Percentiles rank a stretch among this genome's conserved stretches.
Evolutionary conservation across 2,797 vertebrate species (phyloP).

Genomic region (Darevskia nairensis): DNA sequence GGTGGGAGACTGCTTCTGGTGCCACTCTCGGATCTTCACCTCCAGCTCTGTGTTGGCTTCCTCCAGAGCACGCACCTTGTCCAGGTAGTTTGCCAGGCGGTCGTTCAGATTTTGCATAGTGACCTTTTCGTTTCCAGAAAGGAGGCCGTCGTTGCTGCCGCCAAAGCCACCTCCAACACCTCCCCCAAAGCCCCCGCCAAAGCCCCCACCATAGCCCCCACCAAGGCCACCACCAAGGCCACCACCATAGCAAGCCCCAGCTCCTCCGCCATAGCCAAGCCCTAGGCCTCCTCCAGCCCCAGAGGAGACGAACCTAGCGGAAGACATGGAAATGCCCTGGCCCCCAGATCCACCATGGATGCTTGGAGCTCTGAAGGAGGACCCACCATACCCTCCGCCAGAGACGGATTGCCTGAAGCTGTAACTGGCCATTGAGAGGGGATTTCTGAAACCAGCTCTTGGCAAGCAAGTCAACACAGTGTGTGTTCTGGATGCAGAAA

Average conservation of each 20-base stretch:
- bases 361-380: conserved; percentile 77
- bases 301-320: conserved; percentile 75
- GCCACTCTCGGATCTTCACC: conserved; percentile 81
- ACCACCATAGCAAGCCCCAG: conserved; percentile 40
- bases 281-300: conserved; percentile 60
- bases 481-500: conserved; percentile 43
- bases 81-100: conserved; percentile 90
- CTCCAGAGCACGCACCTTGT: conserved; percentile 83
- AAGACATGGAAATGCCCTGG: conserved; percentile 79
- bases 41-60: conserved; percentile 79
- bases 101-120: conserved; percentile 98
- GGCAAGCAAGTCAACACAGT: background rate
- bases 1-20: conserved; percentile 78
- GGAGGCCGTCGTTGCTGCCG: conserved; percentile 69
- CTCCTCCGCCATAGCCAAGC: conserved; percentile 58
- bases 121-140: conserved; percentile 84
- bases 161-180: background rate
- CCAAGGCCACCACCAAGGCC: background rate
- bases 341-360: conserved; percentile 82
- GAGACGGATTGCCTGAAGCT: conserved; percentile 59
- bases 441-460: background rate
- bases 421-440: conserved; percentile 63
- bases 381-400: conserved; percentile 34
- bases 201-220: conserved; percentile 57
- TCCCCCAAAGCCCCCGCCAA: conserved; percentile 56